Conservation (phyloP, 2,113 vertebrate species). For the Hydrolagus affinis region DNA sequence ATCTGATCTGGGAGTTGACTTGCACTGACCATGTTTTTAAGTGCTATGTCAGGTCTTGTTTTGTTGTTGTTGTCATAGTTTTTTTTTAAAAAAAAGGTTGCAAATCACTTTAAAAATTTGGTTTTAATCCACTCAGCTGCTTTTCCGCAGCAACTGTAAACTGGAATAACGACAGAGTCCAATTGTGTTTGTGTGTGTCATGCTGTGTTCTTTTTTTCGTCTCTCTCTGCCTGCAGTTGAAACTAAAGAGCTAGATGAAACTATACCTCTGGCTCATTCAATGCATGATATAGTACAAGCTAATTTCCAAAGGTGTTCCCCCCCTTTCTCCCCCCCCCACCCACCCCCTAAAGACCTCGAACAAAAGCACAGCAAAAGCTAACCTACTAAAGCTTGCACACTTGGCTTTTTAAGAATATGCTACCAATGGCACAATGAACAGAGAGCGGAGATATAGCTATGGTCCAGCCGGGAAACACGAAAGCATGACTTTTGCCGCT, state of each 20-base stretch:
- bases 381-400: conserved; percentile 43
- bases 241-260: conserved; percentile 63
- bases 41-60: not conserved
- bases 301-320: conserved; percentile 23
- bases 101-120: conserved; percentile 38
- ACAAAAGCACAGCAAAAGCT: conserved; percentile 34
- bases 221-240: conserved; percentile 63
- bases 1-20: conserved; percentile 19
- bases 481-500: conserved; percentile 61
- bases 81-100: conserved; percentile 48
- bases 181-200: conserved; percentile 48
- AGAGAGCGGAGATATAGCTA: conserved; percentile 44
- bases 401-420: conserved; percentile 51
- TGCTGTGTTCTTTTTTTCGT: conserved; percentile 54
- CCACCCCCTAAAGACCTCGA: conserved; percentile 26
- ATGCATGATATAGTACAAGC: conserved; percentile 29
- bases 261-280: conserved; percentile 40
- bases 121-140: conserved; percentile 38
- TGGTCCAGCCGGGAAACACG: conserved; percentile 51
- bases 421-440: conserved; percentile 53
- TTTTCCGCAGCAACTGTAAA: conserved; percentile 41
- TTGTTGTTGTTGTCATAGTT: conserved; percentile 43
- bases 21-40: conserved; percentile 16
- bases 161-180: conserved; percentile 32
- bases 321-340: conserved; percentile 9